Evolutionary conservation across 1,140 invertebrate species (phyloP).

Genomic region (Sycobia sp.): DNA sequence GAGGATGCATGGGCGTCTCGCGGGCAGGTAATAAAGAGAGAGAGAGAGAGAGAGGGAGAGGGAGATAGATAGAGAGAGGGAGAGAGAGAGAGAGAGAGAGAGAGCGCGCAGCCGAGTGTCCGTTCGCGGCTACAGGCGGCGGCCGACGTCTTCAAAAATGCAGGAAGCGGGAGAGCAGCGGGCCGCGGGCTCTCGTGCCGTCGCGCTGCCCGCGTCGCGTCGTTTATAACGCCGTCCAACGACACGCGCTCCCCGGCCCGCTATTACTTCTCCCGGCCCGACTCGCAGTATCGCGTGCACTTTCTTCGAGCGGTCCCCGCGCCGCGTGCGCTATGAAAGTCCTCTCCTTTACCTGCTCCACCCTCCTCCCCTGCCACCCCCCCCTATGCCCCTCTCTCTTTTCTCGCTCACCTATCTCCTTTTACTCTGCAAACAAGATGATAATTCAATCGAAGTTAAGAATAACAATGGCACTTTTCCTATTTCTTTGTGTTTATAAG

Average conservation of each 20-base stretch:
- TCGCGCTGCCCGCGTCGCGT: background rate
- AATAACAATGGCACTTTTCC: too few relatives aligned
- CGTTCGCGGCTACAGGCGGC: slow-evolving; percentile 36
- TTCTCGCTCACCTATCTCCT: background rate
- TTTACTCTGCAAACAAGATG: too few relatives aligned
- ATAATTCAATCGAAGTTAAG: too few relatives aligned
- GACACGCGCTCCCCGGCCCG: too few relatives aligned
- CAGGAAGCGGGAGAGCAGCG: slow-evolving; percentile 45
- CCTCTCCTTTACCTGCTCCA: too few relatives aligned
- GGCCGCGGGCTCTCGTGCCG: too few relatives aligned
- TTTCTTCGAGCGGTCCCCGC: slow-evolving; percentile 18
- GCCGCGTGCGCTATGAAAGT: background rate
- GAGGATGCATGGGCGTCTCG: slow-evolving; percentile 52
- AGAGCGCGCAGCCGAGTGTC: slow-evolving; percentile 22
- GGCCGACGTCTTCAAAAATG: slow-evolving; percentile 54
- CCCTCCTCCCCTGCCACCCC: too few relatives aligned
- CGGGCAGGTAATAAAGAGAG: too few relatives aligned
- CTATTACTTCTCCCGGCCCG: too few relatives aligned
- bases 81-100: too few relatives aligned
- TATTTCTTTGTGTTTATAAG: too few relatives aligned
- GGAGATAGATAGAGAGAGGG: too few relatives aligned
- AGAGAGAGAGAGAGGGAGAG: slow-evolving; percentile 18
- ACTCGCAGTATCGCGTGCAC: background rate
- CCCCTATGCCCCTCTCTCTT: background rate
- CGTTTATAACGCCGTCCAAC: slow-evolving; percentile 19